A percentile compares a stretch with the other conserved stretches of the same genome.
These are phyloP conservation scores for Drosophila nebulosa DNA, from an alignment of 1,140 invertebrate genomes.

Conservation along the genomic window DNA sequence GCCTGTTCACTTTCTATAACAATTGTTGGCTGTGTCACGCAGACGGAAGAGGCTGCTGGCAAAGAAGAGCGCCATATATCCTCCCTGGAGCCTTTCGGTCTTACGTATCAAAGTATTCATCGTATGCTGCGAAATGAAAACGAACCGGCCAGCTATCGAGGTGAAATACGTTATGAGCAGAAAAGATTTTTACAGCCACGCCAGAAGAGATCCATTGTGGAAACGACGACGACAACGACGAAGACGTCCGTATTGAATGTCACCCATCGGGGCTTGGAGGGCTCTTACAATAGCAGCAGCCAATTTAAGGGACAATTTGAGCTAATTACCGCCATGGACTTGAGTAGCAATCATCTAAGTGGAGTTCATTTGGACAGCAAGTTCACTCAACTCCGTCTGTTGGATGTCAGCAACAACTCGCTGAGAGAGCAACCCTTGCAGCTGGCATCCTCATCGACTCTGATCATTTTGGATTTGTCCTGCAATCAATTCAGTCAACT, in stretches of 20 bases:
- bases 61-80: conserved; percentile 39
- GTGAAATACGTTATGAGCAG: conserved; percentile 65
- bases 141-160: conserved; percentile 53
- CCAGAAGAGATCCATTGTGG: conserved; percentile 25
- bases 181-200: conserved; percentile 30
- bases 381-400: conserved; percentile 46
- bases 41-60: conserved; percentile 27
- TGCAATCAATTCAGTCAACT: conserved; percentile 81
- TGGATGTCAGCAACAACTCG: conserved; percentile 58
- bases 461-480: conserved; percentile 81
- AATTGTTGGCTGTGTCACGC: conserved; percentile 8
- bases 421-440: conserved; percentile 27
- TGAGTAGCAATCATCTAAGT: conserved; percentile 49
- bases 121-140: conserved; percentile 73
- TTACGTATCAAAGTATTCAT: conserved; percentile 62
- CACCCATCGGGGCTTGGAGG: conserved; percentile 30
- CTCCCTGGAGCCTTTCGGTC: conserved; percentile 32
- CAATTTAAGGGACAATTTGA: conserved; percentile 52
- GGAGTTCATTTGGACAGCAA: conserved; percentile 29
- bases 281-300: conserved; percentile 44
- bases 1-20: conserved; percentile 21
- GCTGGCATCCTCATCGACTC: conserved; percentile 21
- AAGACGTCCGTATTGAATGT: conserved; percentile 38
- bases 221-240: conserved; percentile 4
- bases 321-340: conserved; percentile 45